Evolutionary conservation across 2,113 vertebrate species (phyloP).

Genomic region (Syrmaticus mikado): DNA sequence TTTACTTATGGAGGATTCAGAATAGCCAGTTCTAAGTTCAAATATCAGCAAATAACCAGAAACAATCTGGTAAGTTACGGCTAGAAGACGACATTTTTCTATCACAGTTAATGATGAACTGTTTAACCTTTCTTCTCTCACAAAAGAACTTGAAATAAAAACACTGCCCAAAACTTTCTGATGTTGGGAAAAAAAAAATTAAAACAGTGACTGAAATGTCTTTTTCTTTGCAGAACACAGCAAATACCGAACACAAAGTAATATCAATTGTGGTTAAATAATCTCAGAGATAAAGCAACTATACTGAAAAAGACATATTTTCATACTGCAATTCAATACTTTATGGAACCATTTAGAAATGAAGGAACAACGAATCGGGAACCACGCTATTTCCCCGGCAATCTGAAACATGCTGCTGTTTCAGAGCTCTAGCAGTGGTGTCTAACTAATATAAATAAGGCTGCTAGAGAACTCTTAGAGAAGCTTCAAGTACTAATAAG

Average conservation of each 20-base stretch:
- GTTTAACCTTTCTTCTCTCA: background rate
- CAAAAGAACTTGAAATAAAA: background rate
- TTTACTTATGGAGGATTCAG: background rate
- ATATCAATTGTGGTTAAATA: background rate
- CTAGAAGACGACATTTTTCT: background rate
- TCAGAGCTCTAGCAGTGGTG: background rate
- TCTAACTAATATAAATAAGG: background rate
- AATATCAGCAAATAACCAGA: background rate
- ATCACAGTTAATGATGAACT: background rate
- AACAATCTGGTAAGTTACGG: background rate
- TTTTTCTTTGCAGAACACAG: background rate
- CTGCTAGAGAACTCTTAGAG: background rate
- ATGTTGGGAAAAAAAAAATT: background rate
- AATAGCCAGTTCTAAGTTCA: background rate
- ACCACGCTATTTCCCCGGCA: background rate
- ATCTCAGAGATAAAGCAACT: background rate
- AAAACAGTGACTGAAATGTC: background rate
- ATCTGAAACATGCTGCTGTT: background rate
- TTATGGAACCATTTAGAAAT: background rate
- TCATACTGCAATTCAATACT: background rate
- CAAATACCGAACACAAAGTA: background rate
- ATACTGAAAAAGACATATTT: background rate
- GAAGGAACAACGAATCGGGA: conserved; percentile 17
- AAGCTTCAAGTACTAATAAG: conserved; percentile 17
- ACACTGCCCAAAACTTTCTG: background rate